phyloP scores from a whole-genome alignment of 1,140 invertebrate genomes.

The Drosophila sp. region DNA sequence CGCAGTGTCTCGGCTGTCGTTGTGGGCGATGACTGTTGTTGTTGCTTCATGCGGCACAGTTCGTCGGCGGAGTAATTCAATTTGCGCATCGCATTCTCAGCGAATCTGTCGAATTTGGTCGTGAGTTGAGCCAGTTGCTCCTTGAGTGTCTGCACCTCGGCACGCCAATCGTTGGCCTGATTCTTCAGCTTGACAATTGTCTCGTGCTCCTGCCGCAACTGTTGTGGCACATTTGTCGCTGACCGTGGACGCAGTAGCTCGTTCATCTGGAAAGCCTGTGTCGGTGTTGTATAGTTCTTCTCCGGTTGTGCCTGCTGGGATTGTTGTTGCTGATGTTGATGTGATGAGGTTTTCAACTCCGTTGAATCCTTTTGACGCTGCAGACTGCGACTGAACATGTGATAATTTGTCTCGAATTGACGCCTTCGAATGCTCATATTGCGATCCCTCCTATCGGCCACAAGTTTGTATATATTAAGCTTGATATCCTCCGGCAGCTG shows the following conservation, averaged over 20 bases:
- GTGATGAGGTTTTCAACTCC: neutral
- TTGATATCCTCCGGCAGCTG: slow-evolving; percentile 91
- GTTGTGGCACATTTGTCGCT: slow-evolving; percentile 78
- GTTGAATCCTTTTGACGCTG: slow-evolving; percentile 46
- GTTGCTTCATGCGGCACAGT: slow-evolving; percentile 62
- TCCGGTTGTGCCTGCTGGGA: slow-evolving; percentile 24
- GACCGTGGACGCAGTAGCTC: slow-evolving; percentile 76
- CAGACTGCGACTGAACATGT: slow-evolving; percentile 73
- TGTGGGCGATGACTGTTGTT: slow-evolving; percentile 21
- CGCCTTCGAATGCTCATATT: slow-evolving; percentile 85
- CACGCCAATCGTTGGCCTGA: slow-evolving; percentile 66
- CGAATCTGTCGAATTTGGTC: slow-evolving; percentile 71
- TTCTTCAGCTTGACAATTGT: slow-evolving; percentile 61
- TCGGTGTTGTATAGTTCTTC: slow-evolving; percentile 10
- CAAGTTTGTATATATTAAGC: slow-evolving; percentile 89
- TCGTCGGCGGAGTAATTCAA: slow-evolving; percentile 75
- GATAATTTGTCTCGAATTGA: slow-evolving; percentile 85
- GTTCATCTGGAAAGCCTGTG: slow-evolving; percentile 62
- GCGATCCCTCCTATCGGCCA: slow-evolving; percentile 88
- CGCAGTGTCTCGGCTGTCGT: slow-evolving; percentile 39
- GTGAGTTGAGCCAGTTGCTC: slow-evolving; percentile 58
- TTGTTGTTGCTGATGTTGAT: slow-evolving; percentile 28
- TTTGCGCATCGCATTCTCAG: slow-evolving; percentile 70
- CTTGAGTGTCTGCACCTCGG: slow-evolving; percentile 64
- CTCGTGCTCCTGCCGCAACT: slow-evolving; percentile 62